These are phyloP conservation scores for Acrocyrtus sp. DNA, from an alignment of 2,888 invertebrate species.

Conservation along the genomic window DNA sequence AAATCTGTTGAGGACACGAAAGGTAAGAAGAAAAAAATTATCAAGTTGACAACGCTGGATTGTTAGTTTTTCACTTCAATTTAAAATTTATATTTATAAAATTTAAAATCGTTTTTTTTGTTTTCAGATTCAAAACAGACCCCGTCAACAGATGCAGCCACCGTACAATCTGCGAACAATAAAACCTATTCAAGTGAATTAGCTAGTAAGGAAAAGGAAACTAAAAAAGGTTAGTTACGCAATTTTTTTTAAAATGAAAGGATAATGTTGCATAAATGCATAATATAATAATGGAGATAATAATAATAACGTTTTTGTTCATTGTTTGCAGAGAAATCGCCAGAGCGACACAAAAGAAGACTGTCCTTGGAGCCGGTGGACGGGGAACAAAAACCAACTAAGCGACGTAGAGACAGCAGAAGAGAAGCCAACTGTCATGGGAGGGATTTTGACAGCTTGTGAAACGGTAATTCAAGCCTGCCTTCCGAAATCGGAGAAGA, in stretches of 20 bases:
- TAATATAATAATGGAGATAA: no score
- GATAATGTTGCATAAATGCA: no score
- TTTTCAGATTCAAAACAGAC: not conserved
- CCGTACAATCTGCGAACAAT: conserved; percentile 13
- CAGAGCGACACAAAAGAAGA: no score
- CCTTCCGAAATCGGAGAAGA: not conserved
- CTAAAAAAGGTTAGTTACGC: conserved; percentile 19
- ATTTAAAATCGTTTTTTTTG: not conserved
- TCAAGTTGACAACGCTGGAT: not conserved
- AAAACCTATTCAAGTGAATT: conserved; percentile 13
- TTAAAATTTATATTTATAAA: not conserved
- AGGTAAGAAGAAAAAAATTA: not conserved
- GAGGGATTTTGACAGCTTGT: no score
- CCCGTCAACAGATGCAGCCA: conserved; percentile 10
- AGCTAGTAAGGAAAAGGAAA: conserved; percentile 5
- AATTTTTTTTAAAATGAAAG: not conserved
- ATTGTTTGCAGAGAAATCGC: no score
- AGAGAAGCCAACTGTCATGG: no score
- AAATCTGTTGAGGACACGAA: not conserved
- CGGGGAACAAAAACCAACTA: no score
- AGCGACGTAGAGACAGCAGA: no score
- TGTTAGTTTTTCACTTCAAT: no score
- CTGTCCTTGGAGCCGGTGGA: no score
- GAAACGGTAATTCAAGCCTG: not conserved
- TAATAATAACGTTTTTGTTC: no score